Evolutionary conservation across 1,140 invertebrate species (phyloP).

Genomic region (Helicoverpa zea): DNA sequence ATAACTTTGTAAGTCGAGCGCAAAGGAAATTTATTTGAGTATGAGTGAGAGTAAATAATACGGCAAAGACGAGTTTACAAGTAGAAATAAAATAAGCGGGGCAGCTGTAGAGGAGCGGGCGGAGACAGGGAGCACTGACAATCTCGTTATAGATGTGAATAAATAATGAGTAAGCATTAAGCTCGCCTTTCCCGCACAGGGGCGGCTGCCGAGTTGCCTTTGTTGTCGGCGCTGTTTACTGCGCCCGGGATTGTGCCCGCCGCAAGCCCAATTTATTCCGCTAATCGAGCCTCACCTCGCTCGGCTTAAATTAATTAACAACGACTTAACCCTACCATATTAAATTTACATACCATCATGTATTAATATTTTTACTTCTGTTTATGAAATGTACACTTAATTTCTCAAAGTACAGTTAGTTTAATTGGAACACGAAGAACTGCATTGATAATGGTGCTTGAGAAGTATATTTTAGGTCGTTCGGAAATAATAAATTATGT

Average conservation of each 20-base stretch:
- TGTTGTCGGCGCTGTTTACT: constrained; percentile 77
- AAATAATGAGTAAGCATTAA: constrained; percentile 83
- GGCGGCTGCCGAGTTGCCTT: constrained; percentile 70
- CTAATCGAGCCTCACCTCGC: constrained; percentile 80
- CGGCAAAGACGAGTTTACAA: constrained; percentile 50
- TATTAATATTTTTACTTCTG: constrained; percentile 35
- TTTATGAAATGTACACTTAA: neutral
- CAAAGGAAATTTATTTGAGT: constrained; percentile 61
- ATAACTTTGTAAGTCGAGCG: constrained; percentile 62
- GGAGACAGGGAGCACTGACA: constrained; percentile 71
- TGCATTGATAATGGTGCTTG: too few species aligned
- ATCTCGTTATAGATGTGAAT: constrained; percentile 84
- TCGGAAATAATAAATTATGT: neutral
- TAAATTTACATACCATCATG: constrained; percentile 58
- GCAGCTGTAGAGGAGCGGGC: constrained; percentile 60
- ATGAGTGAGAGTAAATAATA: constrained; percentile 54
- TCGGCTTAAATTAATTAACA: constrained; percentile 81
- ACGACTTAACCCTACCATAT: constrained; percentile 67
- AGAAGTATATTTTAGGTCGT: neutral
- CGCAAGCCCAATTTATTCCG: constrained; percentile 83
- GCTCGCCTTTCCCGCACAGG: constrained; percentile 63
- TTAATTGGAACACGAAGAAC: neutral
- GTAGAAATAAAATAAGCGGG: constrained; percentile 63
- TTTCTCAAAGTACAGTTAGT: neutral
- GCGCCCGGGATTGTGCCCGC: constrained; percentile 74